Base-by-base conservation (phyloP, 2,113 vertebrate genomes). In the Caloenas nicobarica region DNA sequence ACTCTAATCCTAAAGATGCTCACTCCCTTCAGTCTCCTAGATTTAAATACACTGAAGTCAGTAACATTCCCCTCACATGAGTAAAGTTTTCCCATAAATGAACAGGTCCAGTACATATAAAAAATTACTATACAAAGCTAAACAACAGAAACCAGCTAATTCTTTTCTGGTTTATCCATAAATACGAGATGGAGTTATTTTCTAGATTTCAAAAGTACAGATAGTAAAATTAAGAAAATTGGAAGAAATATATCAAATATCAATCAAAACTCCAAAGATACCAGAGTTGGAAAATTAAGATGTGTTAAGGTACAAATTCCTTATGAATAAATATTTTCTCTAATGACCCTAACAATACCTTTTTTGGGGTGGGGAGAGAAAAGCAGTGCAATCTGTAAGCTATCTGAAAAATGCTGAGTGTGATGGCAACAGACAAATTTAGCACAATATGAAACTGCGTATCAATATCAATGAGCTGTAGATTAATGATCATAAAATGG, bases 401-500 rank as follows among this genome's bases (percentile, higher is more conserved):
- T 38, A 74, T 5, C 31, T 68, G 46, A 87, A 40, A 84, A 46
- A 88, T 5, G 13, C 36, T 23, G 71, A 64, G 29, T 61, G 56
- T 1, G 2, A 58, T 5, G 11, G 11, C 73, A 81, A 25, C 31
- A 73, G 36, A 34, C 58, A 40, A 72, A 83, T 42, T 70, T 53
- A 93, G 54, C 44, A 91, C 79, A 89, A 94, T 12, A 57, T 44
- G 29, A 77, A 79, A 72, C 54, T 33, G 42, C 17, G 33, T 42
- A 66, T 38, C 57, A 24, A 22, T 33, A 94, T 31, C n/a, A 92
- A 91, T 64, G 61, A 89, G 60, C 64, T 92, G 42, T 88, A 91
- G 92, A 50, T 91, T 86, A 96, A 93, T 34, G 62, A 79, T 74
- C 91, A 88, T 57, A 96, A 97, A 93, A 79, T 21, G 31, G 33